Percentiles rank a stretch among this genome's conserved stretches.
Conservation (phyloP, 1,140 invertebrate species). For the Patella vulgata region DNA sequence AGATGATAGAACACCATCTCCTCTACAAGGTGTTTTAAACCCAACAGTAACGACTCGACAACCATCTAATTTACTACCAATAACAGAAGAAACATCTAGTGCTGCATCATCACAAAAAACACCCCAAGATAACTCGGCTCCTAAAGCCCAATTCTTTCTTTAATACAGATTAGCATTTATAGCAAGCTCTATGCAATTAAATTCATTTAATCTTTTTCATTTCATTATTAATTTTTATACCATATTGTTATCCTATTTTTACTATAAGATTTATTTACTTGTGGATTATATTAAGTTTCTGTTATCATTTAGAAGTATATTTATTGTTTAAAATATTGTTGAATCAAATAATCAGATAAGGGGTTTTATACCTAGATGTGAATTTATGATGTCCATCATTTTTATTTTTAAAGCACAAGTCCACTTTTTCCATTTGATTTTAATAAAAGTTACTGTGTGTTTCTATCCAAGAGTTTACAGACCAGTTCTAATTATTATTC, state of each 20-base stretch:
- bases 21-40: slow-evolving; percentile 5
- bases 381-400: too few species aligned
- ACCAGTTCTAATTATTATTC: too few species aligned
- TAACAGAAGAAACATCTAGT: slow-evolving; percentile 40
- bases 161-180: not conserved
- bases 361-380: too few species aligned
- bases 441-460: too few species aligned
- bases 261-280: too few species aligned
- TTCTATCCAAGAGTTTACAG: too few species aligned
- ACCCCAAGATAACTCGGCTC: not conserved
- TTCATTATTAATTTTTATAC: not conserved
- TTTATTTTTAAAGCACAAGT: too few species aligned
- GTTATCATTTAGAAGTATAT: too few species aligned
- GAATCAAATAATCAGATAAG: too few species aligned
- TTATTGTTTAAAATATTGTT: too few species aligned
- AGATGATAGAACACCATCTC: slow-evolving; percentile 15
- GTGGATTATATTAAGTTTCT: too few species aligned
- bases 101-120: not conserved
- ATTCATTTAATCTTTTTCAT: not conserved
- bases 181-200: not conserved
- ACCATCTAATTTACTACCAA: slow-evolving; percentile 42
- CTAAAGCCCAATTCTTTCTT: slow-evolving; percentile 18
- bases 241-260: not conserved
- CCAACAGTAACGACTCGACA: slow-evolving; percentile 20
- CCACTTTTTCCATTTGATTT: too few species aligned